Evolutionary conservation across 2,888 invertebrate genomes (phyloP), one percentile per base, ranked within the genome.

Genomic region (Noctuana brunneofusca): DNA sequence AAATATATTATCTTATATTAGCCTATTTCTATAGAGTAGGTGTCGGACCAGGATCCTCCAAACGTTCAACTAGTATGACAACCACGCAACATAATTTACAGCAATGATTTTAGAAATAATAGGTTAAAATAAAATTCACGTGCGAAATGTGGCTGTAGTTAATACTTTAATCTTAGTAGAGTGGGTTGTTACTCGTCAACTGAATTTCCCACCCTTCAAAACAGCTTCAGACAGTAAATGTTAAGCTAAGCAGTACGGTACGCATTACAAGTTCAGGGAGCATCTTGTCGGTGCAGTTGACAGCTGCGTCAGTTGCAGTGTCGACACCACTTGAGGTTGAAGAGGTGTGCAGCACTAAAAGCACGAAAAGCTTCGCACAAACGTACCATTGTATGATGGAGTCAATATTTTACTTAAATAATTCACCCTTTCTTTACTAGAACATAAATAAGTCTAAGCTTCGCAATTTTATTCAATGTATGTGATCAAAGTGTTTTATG

Each of bases 201-300:
- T 20, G n/a, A 22, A 48, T 48, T 48, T 22, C 8, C 24, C 22
- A 48, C 48, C 24, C 48, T 48, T 48, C n/a, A 22, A 24, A 20
- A 9, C 16, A 18, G 12, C 12, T 48, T 1, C n/a, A 22, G 48
- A 48, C 12, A 14, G 22, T 48, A 24, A 48, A 22, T 48, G 18
- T 48, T 48, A 48, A 20, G 46, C 22, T 48, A 48, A 20, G 46
- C 22, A 22, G 14, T 22, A 18, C 43, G 43, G 43, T 48, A 48
- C 48, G 22, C 16, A 32, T 52, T 22, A 27, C 55, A 30, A 24
- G 41, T 30, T 27, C 6, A 16, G 54, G 46, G 70, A 80, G 79
- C 73, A 75, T 72, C 74, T 75, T 83, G 83, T 79, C 75, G 67
- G 74, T 80, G 82, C 22, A 55, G 24, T 38, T 38, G 54, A 62